Evolutionary conservation across 1,140 invertebrate species (phyloP).

Genomic region (Holotrichia oblita): DNA sequence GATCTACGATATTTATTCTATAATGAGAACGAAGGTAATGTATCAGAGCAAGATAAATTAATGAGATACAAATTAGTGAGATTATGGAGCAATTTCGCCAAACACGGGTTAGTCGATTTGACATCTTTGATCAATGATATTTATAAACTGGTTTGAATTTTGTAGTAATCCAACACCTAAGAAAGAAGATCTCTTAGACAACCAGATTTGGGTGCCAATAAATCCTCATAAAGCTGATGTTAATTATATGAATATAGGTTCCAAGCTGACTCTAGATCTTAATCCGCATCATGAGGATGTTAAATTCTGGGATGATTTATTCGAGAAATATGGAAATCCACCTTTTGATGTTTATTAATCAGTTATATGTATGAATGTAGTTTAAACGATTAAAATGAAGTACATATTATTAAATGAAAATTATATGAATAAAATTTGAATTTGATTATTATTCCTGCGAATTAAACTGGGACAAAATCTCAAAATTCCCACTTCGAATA

Average conservation of each 20-base stretch:
- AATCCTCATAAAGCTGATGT: not conserved
- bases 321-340: constrained; percentile 38
- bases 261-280: not conserved
- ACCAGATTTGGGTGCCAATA: constrained; percentile 42
- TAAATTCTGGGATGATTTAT: constrained; percentile 40
- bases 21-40: not conserved
- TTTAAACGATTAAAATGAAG: too few species aligned
- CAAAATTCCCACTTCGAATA: too few species aligned
- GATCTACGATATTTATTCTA: constrained; percentile 50
- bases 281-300: constrained; percentile 29
- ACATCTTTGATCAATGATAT: not conserved
- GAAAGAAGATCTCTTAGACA: constrained; percentile 35
- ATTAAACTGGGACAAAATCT: too few species aligned
- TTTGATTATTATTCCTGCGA: too few species aligned
- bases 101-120: constrained; percentile 42
- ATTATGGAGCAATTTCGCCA: constrained; percentile 48
- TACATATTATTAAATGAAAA: too few species aligned
- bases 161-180: constrained; percentile 43
- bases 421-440: too few species aligned
- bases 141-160: too few species aligned
- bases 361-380: too few species aligned
- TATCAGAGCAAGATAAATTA: constrained; percentile 14
- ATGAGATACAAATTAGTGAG: constrained; percentile 41
- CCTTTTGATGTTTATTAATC: constrained; percentile 43
- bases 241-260: constrained; percentile 36